Percentiles rank a stretch among this genome's conserved stretches.
These are phyloP conservation scores for Plecturocebus donacophilus DNA, from an alignment of 2,113 vertebrate genomes.

Conservation along the genomic window DNA sequence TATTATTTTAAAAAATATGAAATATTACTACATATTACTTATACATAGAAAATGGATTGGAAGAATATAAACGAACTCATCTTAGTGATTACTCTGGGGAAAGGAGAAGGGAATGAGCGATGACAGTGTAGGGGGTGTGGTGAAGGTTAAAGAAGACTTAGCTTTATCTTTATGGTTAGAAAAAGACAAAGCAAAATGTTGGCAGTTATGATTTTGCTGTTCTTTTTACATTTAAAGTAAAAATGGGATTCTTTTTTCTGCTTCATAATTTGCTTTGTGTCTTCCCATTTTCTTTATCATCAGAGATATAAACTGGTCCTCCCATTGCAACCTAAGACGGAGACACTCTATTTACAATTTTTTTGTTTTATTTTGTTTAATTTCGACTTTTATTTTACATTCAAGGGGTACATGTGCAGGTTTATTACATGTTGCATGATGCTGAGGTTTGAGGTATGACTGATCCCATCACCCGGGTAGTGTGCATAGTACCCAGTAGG, in stretches of 20 bases:
- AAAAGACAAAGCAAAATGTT: slow-evolving; percentile 5
- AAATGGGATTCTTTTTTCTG: background rate
- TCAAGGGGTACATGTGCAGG: no score
- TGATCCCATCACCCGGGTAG: no score
- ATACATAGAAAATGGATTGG: background rate
- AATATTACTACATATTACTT: background rate
- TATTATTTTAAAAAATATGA: background rate
- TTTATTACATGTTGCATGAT: no score
- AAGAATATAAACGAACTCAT: background rate
- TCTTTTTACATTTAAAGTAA: background rate
- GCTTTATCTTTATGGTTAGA: background rate
- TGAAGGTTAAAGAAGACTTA: background rate
- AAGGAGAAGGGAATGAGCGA: background rate
- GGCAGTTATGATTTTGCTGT: background rate
- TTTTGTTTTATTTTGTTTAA: no score
- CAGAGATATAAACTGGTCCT: background rate
- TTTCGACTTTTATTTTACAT: no score
- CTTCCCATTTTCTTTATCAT: background rate
- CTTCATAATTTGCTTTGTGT: background rate
- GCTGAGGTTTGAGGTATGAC: no score
- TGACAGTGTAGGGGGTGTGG: background rate
- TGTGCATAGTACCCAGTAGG: no score
- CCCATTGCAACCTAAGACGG: background rate
- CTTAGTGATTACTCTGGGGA: background rate
- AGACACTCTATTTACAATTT: background rate